Evolutionary conservation across 2,113 vertebrate species (phyloP).

Genomic region (Ia io): DNA sequence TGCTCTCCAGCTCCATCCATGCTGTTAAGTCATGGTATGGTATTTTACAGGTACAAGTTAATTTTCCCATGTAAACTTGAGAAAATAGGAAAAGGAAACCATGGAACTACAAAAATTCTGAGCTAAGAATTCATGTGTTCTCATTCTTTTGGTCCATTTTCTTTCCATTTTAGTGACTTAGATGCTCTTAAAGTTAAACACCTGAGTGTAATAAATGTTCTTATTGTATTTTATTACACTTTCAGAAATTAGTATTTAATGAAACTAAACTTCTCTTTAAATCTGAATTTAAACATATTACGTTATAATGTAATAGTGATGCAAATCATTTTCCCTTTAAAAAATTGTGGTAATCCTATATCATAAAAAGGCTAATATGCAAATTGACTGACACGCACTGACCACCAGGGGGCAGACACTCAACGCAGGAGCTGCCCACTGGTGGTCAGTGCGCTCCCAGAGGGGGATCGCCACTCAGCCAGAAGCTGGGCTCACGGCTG

Average conservation of each 20-base stretch:
- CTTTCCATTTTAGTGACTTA: neutral
- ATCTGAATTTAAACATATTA: conserved; percentile 8
- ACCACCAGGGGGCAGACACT: too few species aligned
- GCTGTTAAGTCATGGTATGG: neutral
- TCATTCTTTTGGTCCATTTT: neutral
- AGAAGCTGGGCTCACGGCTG: too few species aligned
- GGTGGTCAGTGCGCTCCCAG: too few species aligned
- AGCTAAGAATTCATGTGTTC: neutral
- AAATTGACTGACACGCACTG: too few species aligned
- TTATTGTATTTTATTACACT: neutral
- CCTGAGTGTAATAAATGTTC: neutral
- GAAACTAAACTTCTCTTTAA: conserved; percentile 3
- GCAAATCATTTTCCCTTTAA: neutral
- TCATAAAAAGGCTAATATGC: too few species aligned
- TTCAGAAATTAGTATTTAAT: conserved; percentile 28
- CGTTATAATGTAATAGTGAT: neutral
- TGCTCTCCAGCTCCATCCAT: too few species aligned
- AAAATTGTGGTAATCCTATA: neutral
- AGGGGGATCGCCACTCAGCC: too few species aligned
- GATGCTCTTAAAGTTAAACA: conserved; percentile 8
- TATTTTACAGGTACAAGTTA: conserved; percentile 2
- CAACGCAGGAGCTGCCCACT: too few species aligned
- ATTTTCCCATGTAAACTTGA: neutral
- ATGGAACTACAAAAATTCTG: conserved; percentile 3
- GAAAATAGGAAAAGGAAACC: neutral